Conservation (phyloP, 2,888 invertebrate genomes). For the Athalia cordata region DNA sequence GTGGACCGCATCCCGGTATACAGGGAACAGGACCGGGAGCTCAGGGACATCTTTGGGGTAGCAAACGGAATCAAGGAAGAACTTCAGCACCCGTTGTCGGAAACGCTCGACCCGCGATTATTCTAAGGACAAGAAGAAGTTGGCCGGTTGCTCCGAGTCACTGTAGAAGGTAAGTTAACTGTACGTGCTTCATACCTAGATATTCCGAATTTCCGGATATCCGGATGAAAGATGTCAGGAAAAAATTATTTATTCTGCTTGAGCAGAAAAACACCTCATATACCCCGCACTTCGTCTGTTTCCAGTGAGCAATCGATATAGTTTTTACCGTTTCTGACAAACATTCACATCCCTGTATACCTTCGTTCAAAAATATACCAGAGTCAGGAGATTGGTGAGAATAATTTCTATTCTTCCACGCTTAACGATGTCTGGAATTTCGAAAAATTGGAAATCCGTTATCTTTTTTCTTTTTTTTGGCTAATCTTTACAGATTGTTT, state of each 20-base stretch:
- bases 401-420: too few species aligned
- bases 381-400: too few species aligned
- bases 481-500: too few species aligned
- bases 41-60: constrained; percentile 79
- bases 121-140: constrained; percentile 82
- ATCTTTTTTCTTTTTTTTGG: too few species aligned
- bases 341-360: too few species aligned
- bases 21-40: constrained; percentile 66
- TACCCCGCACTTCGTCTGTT: too few species aligned
- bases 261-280: background rate
- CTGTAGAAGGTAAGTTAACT: constrained; percentile 78
- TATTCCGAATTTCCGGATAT: background rate
- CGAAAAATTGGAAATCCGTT: too few species aligned
- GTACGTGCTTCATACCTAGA: constrained; percentile 15
- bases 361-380: too few species aligned
- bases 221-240: too few species aligned
- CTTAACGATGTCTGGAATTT: too few species aligned
- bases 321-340: too few species aligned
- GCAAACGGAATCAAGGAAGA: constrained; percentile 74
- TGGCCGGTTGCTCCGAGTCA: constrained; percentile 86
- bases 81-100: constrained; percentile 85
- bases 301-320: too few species aligned
- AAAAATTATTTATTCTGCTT: background rate
- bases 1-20: constrained; percentile 81
- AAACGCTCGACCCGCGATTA: constrained; percentile 76